Base-by-base conservation (phyloP, 2,888 invertebrate species). In the Bombylius major region DNA sequence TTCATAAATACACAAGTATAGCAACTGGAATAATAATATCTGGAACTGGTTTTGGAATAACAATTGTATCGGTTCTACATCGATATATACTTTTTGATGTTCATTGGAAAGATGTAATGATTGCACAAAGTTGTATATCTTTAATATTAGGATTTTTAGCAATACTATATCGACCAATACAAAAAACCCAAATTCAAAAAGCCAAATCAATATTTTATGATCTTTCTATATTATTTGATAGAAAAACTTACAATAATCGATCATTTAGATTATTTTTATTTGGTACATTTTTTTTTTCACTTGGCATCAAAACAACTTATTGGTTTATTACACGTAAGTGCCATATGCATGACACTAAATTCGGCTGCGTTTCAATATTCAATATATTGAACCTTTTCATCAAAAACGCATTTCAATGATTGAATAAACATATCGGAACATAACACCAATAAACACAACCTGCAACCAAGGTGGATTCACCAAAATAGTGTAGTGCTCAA, bases 231-330 rank as follows among this genome's bases (percentile, higher is more conserved):
- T 70, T 75, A 70, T 55, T 73, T 32, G 67, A 73, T 59, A 59
- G 65, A 36, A 55, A 60, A 5, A 58, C 72, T 51, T 55, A 71
- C 32, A 66, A 65, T 54, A 65, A 65, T 0, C 62, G 61, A 4
- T 62, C 69, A 1, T 78, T 77, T 61, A 59, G 66, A 0, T 42
- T 76, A 9, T 62, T 78, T 32, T 59, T 71, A 4, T 54, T 70
- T 1, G 73, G 75, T 50, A 73, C 89, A 12, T 83, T 86, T 58
- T 72, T 89, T 56, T 86, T 86, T 1, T 80, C 86, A 66, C 77
- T 87, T 68, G 89, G 89, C 60, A 82, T 87, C 65, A 87, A 86
- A 67, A 82, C 86, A n/a, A 89, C 89, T 1, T 90, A 84, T 69
- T 78, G 85, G 61, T 89, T 82, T 66, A 75, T 87, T 5, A 65